Evolutionary conservation across 2,888 invertebrate genomes (phyloP), one percentile per base, ranked within the genome.

Genomic region (Prosopocoilus inquinatus): DNA sequence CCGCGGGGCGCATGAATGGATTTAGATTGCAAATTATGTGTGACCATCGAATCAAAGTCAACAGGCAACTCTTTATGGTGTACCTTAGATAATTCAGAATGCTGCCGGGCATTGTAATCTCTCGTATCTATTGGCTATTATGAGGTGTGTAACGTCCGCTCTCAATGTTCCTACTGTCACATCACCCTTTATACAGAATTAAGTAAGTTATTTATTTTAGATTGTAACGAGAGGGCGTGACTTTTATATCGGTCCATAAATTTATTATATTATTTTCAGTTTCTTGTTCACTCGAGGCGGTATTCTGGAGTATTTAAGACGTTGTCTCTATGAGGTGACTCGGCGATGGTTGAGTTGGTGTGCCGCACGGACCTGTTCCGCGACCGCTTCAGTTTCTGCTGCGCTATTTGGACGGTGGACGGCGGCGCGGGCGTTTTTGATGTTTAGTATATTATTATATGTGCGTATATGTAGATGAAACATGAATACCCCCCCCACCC

Each of bases 1-100:
- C 60, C 59, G 62, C 53, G 44, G 53, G 50, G 53, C 52, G 49
- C 57, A 57, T 66, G 60, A 65, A 67, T 65, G 62, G 63, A 57
- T 60, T 58, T 63, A 67, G 67, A 67, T 67, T 67, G 67, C 67
- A 64, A 67, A 67, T 65, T 65, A 67, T 65, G 62, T 62, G 61
- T 63, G 62, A 60, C 60, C 58, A 57, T 55, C 55, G 57, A 55
- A 59, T 51, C 48, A 47, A 54, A 55, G 52, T 55, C 57, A 61
- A 45, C 50, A 57, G 56, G 46, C n/a, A n/a, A 50, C 47, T 50
- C 47, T 61, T 58, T 58, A 58, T 58, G n/a, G n/a, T n/a, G 50
- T 50, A 54, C 54, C 52, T 51, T 57, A 53, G 51, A 52, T 58
- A 57, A 59, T 60, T 57, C 51, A 54, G 57, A 59, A 63, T 59